phyloP scores from a whole-genome alignment of 2,797 vertebrate genomes.

The Argentina silus region DNA sequence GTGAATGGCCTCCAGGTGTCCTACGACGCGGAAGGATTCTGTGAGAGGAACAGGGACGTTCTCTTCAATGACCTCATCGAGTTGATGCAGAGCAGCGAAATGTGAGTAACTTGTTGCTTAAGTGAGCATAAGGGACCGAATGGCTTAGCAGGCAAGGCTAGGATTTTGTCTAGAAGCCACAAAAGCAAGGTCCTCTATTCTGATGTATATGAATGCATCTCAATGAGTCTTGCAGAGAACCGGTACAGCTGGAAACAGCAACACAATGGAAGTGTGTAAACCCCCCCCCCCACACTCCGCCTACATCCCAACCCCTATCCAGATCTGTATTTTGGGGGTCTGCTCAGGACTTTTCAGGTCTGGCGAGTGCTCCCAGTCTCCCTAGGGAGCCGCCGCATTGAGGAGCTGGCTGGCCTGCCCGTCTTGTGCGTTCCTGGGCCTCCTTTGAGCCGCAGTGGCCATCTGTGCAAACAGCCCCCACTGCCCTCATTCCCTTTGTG shows the following conservation, averaged over 20 bases:
- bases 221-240: constrained; percentile 42
- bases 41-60: constrained; percentile 96
- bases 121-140: background rate
- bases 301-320: constrained; percentile 39
- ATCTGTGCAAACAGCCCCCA: constrained; percentile 71
- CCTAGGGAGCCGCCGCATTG: constrained; percentile 34
- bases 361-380: constrained; percentile 32
- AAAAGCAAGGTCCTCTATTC: constrained; percentile 34
- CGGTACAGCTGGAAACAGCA: constrained; percentile 54
- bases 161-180: constrained; percentile 5
- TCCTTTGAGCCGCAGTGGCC: constrained; percentile 59
- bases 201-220: constrained; percentile 48
- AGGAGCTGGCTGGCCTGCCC: constrained; percentile 35
- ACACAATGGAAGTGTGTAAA: constrained; percentile 49
- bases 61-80: constrained; percentile 97
- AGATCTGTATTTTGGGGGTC: constrained; percentile 37
- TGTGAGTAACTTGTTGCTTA: constrained; percentile 79
- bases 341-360: constrained; percentile 21
- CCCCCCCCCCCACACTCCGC: constrained; percentile 43
- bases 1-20: constrained; percentile 86
- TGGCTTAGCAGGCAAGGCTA: constrained; percentile 15
- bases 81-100: constrained; percentile 98
- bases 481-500: constrained; percentile 41
- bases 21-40: constrained; percentile 97
- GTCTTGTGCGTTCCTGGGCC: constrained; percentile 52